phyloP scores from a whole-genome alignment of 1,140 invertebrate genomes.

The Bombus ignitus region DNA sequence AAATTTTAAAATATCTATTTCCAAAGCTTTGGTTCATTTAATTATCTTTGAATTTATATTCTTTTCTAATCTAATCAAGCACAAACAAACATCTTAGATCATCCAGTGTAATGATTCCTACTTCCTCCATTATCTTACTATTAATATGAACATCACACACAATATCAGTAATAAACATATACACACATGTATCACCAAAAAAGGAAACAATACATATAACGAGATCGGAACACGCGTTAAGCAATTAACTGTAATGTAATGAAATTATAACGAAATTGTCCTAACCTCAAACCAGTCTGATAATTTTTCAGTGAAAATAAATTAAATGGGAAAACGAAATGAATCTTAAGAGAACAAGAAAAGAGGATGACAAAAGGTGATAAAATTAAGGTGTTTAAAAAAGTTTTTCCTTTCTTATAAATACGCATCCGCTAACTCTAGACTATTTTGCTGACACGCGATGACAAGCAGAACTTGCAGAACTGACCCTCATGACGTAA shows the following conservation, averaged over 20 bases:
- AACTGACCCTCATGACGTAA: conserved; percentile 45
- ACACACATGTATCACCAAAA: neutral
- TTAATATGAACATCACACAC: neutral
- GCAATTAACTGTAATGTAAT: neutral
- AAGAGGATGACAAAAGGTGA: neutral
- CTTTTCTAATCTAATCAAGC: neutral
- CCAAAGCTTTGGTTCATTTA: neutral
- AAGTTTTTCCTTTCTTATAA: neutral
- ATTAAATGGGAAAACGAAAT: neutral
- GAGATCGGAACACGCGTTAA: neutral
- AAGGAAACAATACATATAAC: neutral
- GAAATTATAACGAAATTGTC: neutral
- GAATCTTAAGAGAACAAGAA: neutral
- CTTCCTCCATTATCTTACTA: too few relatives aligned
- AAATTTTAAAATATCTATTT: too few relatives aligned
- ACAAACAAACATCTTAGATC: neutral
- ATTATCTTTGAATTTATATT: neutral
- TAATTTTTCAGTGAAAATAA: neutral
- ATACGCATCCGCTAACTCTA: neutral
- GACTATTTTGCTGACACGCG: conserved; percentile 31
- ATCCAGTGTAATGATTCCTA: too few relatives aligned
- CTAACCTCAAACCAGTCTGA: neutral
- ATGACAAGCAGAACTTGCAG: conserved; percentile 41
- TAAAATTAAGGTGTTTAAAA: neutral
- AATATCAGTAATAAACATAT: neutral